Percentiles rank a stretch among this genome's conserved stretches.
phyloP scores from a whole-genome alignment of 2,113 vertebrate genomes.

The Phainopepla nitens region DNA sequence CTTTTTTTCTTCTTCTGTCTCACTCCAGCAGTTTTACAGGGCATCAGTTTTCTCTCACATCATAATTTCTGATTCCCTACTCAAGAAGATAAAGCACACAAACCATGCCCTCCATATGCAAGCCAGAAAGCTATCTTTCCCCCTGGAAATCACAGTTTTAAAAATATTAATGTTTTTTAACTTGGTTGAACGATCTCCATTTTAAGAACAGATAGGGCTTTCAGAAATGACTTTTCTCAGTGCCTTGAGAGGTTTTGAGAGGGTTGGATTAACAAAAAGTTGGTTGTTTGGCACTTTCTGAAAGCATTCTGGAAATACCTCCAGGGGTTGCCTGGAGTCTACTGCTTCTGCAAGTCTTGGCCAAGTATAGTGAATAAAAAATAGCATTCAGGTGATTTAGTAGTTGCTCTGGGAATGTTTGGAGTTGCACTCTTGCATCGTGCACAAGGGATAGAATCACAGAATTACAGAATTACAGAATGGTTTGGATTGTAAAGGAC shows the following conservation, averaged over 20 bases:
- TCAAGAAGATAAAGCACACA: not conserved
- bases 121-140: not conserved
- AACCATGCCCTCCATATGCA: not conserved
- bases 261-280: not conserved
- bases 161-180: not conserved
- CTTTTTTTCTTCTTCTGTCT: not conserved
- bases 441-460: not conserved
- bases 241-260: not conserved
- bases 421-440: not conserved
- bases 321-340: not conserved
- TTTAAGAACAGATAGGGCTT: not conserved
- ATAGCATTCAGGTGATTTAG: not conserved
- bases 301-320: not conserved
- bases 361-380: not conserved
- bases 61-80: not conserved
- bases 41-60: not conserved
- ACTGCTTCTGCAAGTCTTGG: not conserved
- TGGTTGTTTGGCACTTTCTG: not conserved
- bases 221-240: not conserved
- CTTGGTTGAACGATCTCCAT: not conserved
- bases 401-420: not conserved
- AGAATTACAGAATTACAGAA: not conserved
- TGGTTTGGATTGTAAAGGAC: not conserved
- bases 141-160: not conserved
- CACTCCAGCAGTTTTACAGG: not conserved